Base-by-base conservation (phyloP, 2,888 invertebrate species). In the Scaptodrosophila latifasciaeformis region DNA sequence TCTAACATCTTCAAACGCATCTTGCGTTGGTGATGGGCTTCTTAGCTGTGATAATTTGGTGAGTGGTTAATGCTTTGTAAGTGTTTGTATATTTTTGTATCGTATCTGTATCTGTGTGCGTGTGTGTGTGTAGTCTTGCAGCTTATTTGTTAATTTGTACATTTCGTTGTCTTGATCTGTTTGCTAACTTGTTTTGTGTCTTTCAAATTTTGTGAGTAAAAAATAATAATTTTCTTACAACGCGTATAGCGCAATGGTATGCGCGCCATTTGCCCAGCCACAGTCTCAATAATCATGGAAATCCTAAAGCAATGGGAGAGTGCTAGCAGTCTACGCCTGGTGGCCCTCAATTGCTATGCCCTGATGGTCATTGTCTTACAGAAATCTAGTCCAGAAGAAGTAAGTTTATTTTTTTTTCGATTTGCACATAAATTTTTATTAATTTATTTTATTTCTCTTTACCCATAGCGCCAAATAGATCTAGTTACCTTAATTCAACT, bases 251-350 rank as follows among this genome's bases (percentile, higher is more conserved):
- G 87, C 49, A 90, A 90, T 87, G 90, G 90, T 35, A 85, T 90
- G 81, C 87, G 88, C 62, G 89, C 89, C 40, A 89, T 90, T 59
- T 90, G 89, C 65, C 90, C 90, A 12, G 90, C 90, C 15, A 90
- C 90, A 9, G 87, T 90, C 46, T 89, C 89, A 57, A 86, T 90
- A 51, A 82, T 90, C 45, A 87, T 89, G 74, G 86, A 86, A 65
- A 86, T 89, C n/a, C 84, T 90, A 42, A 83, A 87, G 51, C 82
- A 83, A 49, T 85, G 86, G 74, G 88, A 88, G 61, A 83, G 84
- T 24, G 68, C 85, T 29, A 70, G 74, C 59, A 79, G 81, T 21
- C 75, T 89, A 24, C 87, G 88, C 37, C 75, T 82, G 46, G 83
- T 87, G 18, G 87, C 88, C 2, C 81, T 90, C 7, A 87, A 88